Percentiles rank a stretch among this genome's conserved stretches.
These are phyloP conservation scores for Spinus pinus DNA, from an alignment of 2,797 vertebrate genomes.

Conservation along the genomic window DNA sequence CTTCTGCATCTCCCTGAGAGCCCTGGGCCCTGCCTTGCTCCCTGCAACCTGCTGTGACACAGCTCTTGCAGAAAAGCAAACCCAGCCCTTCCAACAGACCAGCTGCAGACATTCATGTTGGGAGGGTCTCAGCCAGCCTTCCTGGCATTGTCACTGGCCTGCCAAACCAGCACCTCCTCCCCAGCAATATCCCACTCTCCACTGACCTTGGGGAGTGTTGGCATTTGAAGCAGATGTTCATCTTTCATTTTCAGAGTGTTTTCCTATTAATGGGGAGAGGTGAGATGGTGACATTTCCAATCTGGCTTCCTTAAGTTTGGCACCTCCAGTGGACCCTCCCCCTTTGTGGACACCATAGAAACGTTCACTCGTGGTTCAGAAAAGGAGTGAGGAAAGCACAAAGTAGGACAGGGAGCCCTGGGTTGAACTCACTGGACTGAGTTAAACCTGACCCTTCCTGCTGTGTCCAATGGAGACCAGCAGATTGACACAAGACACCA, in stretches of 20 bases:
- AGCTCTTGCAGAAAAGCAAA: background rate
- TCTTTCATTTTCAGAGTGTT: background rate
- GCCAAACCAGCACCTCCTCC: background rate
- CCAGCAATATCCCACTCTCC: background rate
- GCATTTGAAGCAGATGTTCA: background rate
- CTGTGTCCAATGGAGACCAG: background rate
- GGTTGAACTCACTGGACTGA: background rate
- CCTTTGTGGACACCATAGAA: rapidly evolving
- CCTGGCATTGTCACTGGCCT: background rate
- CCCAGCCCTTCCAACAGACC: background rate
- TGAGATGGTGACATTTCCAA: background rate
- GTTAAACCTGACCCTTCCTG: background rate
- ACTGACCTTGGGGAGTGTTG: background rate
- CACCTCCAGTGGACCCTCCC: background rate
- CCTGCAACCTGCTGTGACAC: rapidly evolving
- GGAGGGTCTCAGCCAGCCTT: background rate
- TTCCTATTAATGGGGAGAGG: background rate
- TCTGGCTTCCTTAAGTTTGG: background rate
- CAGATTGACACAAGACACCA: background rate
- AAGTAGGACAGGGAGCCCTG: background rate
- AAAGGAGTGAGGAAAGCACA: background rate
- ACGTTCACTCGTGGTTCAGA: background rate
- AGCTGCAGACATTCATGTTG: background rate
- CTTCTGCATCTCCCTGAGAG: background rate
- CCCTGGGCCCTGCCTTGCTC: background rate